phyloP scores from a whole-genome alignment of 2,797 vertebrate genomes.

The Rhinoraja longicauda region DNA sequence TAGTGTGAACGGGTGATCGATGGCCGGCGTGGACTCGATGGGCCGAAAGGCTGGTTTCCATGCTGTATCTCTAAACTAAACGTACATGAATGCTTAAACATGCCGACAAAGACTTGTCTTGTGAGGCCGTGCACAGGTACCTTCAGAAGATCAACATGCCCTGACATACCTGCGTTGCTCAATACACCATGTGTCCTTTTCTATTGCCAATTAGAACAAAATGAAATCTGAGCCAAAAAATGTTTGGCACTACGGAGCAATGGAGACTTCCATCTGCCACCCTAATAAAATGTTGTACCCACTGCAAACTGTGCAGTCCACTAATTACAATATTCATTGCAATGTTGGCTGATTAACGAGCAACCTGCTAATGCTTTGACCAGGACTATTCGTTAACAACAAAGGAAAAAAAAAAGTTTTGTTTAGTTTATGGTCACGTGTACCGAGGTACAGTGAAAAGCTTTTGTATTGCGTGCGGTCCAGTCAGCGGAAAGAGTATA shows the following conservation, averaged over 20 bases:
- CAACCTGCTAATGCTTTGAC: background rate
- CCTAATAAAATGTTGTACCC: background rate
- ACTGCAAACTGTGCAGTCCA: background rate
- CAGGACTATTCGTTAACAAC: too few relatives aligned
- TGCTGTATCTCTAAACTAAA: too few relatives aligned
- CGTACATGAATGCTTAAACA: background rate
- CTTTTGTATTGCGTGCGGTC: too few relatives aligned
- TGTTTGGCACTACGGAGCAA: background rate
- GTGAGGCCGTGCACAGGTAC: background rate
- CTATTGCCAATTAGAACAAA: background rate
- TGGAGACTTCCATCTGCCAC: conserved; percentile 14
- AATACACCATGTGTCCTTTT: background rate
- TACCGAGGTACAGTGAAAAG: too few relatives aligned
- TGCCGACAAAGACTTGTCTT: background rate
- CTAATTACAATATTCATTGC: background rate
- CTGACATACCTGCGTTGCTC: background rate
- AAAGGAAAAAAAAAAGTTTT: too few relatives aligned
- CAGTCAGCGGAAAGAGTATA: too few relatives aligned
- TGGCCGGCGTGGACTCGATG: too few relatives aligned
- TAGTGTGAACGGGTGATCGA: too few relatives aligned
- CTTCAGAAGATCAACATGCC: too few relatives aligned
- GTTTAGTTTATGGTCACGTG: too few relatives aligned
- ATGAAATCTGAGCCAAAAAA: background rate
- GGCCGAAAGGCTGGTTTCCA: too few relatives aligned
- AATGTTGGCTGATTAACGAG: background rate